These are phyloP conservation scores for Conus ventricosus DNA, from an alignment of 1,140 invertebrate species.

Conservation along the genomic window DNA sequence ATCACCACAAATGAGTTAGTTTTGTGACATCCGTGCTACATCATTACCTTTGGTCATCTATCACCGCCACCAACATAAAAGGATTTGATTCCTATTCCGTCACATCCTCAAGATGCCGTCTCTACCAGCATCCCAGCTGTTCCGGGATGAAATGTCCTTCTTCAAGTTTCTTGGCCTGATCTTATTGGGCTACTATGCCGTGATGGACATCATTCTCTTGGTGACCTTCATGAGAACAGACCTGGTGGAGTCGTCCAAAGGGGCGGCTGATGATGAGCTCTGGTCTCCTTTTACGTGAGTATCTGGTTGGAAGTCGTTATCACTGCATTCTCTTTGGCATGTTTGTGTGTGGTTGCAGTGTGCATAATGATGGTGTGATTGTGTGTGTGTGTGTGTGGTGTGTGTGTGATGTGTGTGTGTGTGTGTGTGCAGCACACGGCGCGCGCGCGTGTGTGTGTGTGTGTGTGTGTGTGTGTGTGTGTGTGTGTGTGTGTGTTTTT, in stretches of 20 bases:
- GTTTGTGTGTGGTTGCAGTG: too few relatives aligned
- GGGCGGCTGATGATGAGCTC: constrained; percentile 37
- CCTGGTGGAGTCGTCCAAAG: constrained; percentile 57
- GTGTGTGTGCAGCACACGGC: too few relatives aligned
- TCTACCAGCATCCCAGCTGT: constrained; percentile 35
- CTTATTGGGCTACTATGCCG: constrained; percentile 60
- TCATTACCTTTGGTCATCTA: background rate
- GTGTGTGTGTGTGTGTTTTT: too few relatives aligned
- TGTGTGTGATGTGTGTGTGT: too few relatives aligned
- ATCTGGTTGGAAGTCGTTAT: too few relatives aligned
- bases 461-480: too few relatives aligned
- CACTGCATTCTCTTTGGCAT: too few relatives aligned
- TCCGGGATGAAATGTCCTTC: constrained; percentile 48
- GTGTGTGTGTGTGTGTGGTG: too few relatives aligned
- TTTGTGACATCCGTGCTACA: background rate
- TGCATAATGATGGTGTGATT: too few relatives aligned
- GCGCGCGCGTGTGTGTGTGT: too few relatives aligned
- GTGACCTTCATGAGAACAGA: constrained; percentile 52
- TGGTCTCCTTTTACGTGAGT: constrained; percentile 62
- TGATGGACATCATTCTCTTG: constrained; percentile 69
- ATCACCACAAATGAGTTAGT: too few relatives aligned
- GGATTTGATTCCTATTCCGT: background rate
- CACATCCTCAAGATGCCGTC: constrained; percentile 44
- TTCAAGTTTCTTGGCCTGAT: constrained; percentile 49
- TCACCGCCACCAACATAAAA: constrained; percentile 14